Evolutionary conservation across 2,888 invertebrate genomes (phyloP), one percentile per base, ranked within the genome.

Genomic region (Cataglyphis albicans): DNA sequence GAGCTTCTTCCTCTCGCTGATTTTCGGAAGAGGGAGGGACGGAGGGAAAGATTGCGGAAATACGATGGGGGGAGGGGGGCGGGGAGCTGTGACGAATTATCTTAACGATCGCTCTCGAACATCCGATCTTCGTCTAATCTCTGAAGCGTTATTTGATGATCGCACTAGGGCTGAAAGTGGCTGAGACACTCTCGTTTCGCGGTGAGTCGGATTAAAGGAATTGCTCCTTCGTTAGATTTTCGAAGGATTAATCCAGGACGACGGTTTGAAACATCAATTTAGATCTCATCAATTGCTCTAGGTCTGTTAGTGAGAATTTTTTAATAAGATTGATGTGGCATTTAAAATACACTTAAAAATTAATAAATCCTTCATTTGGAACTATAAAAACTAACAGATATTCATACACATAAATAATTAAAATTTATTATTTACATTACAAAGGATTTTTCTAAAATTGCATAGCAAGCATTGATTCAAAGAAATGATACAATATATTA

Each of bases 91-190:
- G 78, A 80, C 35, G 59, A 80, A 80, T 80, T 78, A 78, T 68
- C 78, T 72, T 80, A 80, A 80, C 59, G 78, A 80, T 80, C 72
- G 78, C 44, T 18, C 21, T 32, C 55, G 32, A 78, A 57, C 78
- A 70, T 59, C 72, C 44, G 59, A 78, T 78, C 78, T 68, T 70
- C 78, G 32, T 70, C 48, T 80, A 70, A 80, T 80, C 78, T 80
- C 78, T 80, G 78, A 80, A 80, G 59, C 78, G 72, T 78, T 78
- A 70, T 80, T 80, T 59, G 78, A 80, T 59, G 78, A 41, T 78
- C 55, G 57, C 41, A 57, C 55, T 57, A 57, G 29, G 44, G 38
- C 78, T 44, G 32, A 59, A 78, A 78, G 78, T 78, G 59, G 78
- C 70, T 70, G 78, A 70, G 78, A 70, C 59, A 70, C 44, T 59